Evolutionary conservation across 2,797 vertebrate species (phyloP).

Genomic region (Gallinago stenura): DNA sequence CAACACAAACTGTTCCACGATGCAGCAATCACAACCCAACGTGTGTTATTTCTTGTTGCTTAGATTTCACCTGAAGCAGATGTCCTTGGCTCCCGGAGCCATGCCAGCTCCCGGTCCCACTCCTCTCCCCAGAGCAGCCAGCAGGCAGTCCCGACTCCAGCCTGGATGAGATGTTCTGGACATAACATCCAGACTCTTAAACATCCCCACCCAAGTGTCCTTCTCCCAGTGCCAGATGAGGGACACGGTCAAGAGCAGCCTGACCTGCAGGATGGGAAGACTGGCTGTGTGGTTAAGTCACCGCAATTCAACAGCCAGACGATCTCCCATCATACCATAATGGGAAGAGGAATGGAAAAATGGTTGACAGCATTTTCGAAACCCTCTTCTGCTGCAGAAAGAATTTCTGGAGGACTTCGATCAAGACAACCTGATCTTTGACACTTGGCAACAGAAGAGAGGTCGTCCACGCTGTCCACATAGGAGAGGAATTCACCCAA

Average conservation of each 20-base stretch:
- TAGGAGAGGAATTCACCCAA: neutral
- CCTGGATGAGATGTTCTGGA: constrained; percentile 17
- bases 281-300: neutral
- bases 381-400: neutral
- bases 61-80: neutral
- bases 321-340: neutral
- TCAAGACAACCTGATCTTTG: neutral
- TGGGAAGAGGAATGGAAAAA: neutral
- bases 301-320: neutral
- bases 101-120: neutral
- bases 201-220: neutral
- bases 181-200: neutral
- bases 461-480: neutral
- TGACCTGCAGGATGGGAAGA: neutral
- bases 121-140: neutral
- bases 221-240: neutral
- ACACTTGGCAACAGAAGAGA: neutral
- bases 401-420: neutral
- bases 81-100: neutral
- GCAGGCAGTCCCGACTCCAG: constrained; percentile 1
- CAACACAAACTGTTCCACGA: neutral
- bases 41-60: neutral
- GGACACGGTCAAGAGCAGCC: neutral
- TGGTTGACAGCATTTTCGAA: neutral
- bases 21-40: neutral